phyloP scores from a whole-genome alignment of 2,113 vertebrate species.

The Misgurnus mizolepis region DNA sequence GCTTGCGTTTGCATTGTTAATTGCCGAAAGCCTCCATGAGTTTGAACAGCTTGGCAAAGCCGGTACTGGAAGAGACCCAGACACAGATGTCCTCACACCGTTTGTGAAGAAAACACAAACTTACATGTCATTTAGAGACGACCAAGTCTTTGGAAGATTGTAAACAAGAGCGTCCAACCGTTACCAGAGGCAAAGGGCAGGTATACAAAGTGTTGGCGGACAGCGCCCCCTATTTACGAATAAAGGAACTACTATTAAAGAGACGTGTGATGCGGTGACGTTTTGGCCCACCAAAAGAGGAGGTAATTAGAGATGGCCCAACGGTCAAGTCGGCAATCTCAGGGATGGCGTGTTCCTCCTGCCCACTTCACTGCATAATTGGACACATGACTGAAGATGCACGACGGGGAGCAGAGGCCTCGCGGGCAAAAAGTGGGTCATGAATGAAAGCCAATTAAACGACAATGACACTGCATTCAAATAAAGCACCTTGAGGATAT shows the following conservation, averaged over 20 bases:
- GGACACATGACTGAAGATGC: slow-evolving; percentile 53
- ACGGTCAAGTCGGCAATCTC: slow-evolving; percentile 35
- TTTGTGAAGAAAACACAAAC: slow-evolving; percentile 21
- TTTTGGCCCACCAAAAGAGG: slow-evolving; percentile 34
- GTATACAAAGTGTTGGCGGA: slow-evolving; percentile 20
- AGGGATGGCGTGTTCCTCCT: background rate
- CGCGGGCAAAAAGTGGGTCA: slow-evolving; percentile 63
- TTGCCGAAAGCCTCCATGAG: slow-evolving; percentile 42
- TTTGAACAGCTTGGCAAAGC: slow-evolving; percentile 54
- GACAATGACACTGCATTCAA: slow-evolving; percentile 53
- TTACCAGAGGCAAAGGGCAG: background rate
- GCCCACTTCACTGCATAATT: slow-evolving; percentile 44
- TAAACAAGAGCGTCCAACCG: slow-evolving; percentile 25
- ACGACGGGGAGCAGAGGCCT: slow-evolving; percentile 57
- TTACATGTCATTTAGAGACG: slow-evolving; percentile 41
- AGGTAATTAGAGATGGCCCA: slow-evolving; percentile 31
- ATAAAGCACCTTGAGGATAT: slow-evolving; percentile 30
- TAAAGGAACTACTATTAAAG: background rate
- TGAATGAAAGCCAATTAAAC: slow-evolving; percentile 58
- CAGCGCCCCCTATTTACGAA: slow-evolving; percentile 45
- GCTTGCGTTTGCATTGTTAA: slow-evolving; percentile 56
- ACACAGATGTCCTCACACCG: slow-evolving; percentile 30
- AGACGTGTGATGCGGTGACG: slow-evolving; percentile 1
- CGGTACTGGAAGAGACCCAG: slow-evolving; percentile 27
- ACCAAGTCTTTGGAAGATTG: slow-evolving; percentile 37